Evolutionary conservation across 2,797 vertebrate genomes (phyloP), one percentile per base, ranked within the genome.

Genomic region (Amphiprion clarkii): DNA sequence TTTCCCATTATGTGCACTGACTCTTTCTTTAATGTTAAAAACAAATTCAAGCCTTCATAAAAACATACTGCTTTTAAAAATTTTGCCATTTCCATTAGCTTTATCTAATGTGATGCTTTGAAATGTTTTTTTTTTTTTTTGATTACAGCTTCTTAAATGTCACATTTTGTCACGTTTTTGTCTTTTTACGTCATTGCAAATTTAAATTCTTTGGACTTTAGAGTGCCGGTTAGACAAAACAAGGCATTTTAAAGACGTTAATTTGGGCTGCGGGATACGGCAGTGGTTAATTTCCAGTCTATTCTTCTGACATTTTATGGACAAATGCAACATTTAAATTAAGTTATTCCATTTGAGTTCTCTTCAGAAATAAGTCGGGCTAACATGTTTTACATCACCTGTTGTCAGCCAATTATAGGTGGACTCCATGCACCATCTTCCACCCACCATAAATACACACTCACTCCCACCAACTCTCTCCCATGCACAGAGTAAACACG

Each of bases 401-500:
- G 11, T 64, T 59, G 51, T 75, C 55, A 48, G 48, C 42, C 31
- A 62, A 14, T 71, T 44, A 59, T 55, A 23, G 13, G 33, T 46
- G 25, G 0, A 0, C 6, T 53, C 12, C 13, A 16, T 39, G 16
- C 66, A 55, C 11, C 19, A 58, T 42, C 54, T 44, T 57, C 31
- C 68, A 48, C 44, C 42, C 46, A 36, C 49, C 21, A 14, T 61
- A 33, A 62, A 4, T 33, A 23, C 46, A 49, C 60, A 66, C 53
- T 61, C 60, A 33, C 39, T 49, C 62, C 27, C 33, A 53, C 67
- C 52, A 29, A 55, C 51, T 60, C 71, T 66, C 56, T 21, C 23
- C 51, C 63, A n/a, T 72, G 36, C 56, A 40, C 42, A 74, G 66
- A 84, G 59, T 85, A 88, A 89, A 89, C 88, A 87, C 77, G 78